phyloP scores from a whole-genome alignment of 37 sponge, comb jelly and placozoan genomes.

The Oopsacas minuta region DNA sequence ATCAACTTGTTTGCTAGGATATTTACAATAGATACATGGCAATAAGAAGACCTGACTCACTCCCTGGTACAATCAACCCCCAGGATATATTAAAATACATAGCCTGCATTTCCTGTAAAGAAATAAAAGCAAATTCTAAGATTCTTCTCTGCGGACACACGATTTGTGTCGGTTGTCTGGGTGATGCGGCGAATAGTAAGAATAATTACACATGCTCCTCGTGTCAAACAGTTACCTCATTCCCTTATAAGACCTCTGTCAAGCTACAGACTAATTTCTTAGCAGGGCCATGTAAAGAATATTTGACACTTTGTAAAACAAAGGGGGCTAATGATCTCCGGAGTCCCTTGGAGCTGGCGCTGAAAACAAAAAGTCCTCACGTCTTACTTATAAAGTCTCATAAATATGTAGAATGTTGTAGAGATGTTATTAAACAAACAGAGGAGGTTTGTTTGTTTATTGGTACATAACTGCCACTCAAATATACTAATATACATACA shows the following conservation, averaged over 20 bases:
- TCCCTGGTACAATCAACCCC: neutral
- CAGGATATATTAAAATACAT: neutral
- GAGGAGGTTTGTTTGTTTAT: neutral
- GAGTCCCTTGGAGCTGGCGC: neutral
- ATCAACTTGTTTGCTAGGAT: too few relatives aligned
- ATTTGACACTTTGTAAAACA: neutral
- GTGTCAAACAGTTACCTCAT: neutral
- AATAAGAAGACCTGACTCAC: neutral
- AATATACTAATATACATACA: neutral
- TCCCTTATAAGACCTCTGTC: neutral
- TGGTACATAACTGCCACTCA: neutral
- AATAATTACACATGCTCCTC: neutral
- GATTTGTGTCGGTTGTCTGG: neutral
- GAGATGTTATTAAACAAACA: neutral
- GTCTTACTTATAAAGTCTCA: neutral
- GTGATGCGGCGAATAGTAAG: slow-evolving; percentile 4
- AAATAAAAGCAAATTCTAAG: neutral
- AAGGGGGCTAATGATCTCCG: neutral
- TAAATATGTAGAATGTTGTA: slow-evolving; percentile 3
- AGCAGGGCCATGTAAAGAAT: neutral
- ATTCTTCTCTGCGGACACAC: neutral
- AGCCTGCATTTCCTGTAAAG: neutral
- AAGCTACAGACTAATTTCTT: neutral
- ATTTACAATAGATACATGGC: neutral
- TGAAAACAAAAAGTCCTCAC: neutral